Percentiles rank a stretch among this genome's conserved stretches.
Evolutionary conservation across 2,888 invertebrate genomes (phyloP).

Genomic region (Cephalotes varians): DNA sequence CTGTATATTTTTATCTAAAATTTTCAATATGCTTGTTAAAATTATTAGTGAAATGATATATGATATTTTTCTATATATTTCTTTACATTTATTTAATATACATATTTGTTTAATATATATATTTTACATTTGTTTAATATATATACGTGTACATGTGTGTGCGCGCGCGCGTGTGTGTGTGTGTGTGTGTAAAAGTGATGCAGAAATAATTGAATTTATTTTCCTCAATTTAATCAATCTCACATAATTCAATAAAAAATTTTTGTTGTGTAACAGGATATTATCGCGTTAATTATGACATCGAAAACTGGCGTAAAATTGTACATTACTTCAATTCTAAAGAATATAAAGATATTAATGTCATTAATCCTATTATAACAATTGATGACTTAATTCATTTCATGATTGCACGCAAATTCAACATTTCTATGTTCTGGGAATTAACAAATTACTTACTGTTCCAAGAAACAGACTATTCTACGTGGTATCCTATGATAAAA

Average conservation of each 20-base stretch:
- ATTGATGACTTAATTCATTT: background rate
- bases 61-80: too few relatives aligned
- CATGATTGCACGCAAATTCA: background rate
- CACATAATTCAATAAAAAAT: background rate
- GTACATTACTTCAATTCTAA: background rate
- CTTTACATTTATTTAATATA: too few relatives aligned
- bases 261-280: background rate
- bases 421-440: background rate
- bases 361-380: background rate
- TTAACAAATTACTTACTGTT: background rate
- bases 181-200: too few relatives aligned
- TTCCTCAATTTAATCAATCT: too few relatives aligned
- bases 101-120: too few relatives aligned
- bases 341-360: background rate
- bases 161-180: too few relatives aligned
- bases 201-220: too few relatives aligned
- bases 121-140: too few relatives aligned
- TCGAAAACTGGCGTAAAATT: background rate
- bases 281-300: background rate
- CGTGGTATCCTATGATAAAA: slow-evolving; percentile 26
- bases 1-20: too few relatives aligned
- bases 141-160: too few relatives aligned
- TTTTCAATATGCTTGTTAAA: too few relatives aligned
- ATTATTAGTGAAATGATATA: too few relatives aligned
- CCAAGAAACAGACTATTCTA: background rate